Conservation (phyloP, 2,888 invertebrate species). For the Harpalus rubripes region DNA sequence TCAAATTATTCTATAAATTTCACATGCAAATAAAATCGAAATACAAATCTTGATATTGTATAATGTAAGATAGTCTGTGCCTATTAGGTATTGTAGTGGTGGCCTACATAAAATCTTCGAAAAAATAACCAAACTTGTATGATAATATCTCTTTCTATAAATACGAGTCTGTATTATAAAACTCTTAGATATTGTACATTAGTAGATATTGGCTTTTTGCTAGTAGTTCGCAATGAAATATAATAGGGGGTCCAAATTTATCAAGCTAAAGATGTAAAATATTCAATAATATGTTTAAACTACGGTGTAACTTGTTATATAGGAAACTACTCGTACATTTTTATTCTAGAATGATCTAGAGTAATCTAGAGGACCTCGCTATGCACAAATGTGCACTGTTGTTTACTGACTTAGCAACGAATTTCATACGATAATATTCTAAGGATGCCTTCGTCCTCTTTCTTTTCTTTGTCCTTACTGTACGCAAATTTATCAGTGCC, state of each 20-base stretch:
- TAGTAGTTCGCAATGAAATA: constrained; percentile 55
- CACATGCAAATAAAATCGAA: constrained; percentile 52
- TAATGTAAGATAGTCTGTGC: constrained; percentile 54
- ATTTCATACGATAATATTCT: constrained; percentile 60
- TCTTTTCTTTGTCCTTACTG: constrained; percentile 23
- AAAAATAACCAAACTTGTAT: constrained; percentile 55
- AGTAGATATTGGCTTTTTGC: constrained; percentile 55
- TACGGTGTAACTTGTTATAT: constrained; percentile 52
- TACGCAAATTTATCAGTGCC: constrained; percentile 3
- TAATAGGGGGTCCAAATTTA: constrained; percentile 55
- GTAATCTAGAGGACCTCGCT: constrained; percentile 64
- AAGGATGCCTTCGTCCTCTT: constrained; percentile 34
- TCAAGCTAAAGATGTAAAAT: constrained; percentile 43
- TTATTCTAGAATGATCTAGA: constrained; percentile 39
- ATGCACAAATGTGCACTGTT: constrained; percentile 60
- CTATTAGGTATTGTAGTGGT: constrained; percentile 57
- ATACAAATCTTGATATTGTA: constrained; percentile 45
- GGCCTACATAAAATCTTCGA: constrained; percentile 56
- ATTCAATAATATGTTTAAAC: constrained; percentile 49
- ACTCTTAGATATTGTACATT: constrained; percentile 38
- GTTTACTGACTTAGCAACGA: constrained; percentile 64
- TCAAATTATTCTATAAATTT: constrained; percentile 53
- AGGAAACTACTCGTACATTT: background rate
- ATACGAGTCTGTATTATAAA: constrained; percentile 47
- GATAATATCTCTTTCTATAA: constrained; percentile 42